Base-by-base conservation (phyloP, 1,140 invertebrate species). In the Wiebesia pumilae region DNA sequence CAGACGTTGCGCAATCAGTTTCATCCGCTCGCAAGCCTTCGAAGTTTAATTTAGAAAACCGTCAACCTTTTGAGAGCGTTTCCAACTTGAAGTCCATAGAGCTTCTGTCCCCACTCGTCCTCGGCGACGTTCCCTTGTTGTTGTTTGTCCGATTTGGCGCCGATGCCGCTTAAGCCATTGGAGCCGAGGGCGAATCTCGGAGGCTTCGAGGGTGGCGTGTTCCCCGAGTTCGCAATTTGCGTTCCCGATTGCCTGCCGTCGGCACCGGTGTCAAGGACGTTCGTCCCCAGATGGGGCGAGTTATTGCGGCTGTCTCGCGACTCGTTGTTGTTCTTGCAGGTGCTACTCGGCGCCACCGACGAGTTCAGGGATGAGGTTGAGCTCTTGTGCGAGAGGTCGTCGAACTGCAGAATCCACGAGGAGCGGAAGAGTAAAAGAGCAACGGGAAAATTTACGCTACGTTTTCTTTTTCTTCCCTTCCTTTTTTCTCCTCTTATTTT, bases 381-480 rank as follows among this genome's bases (percentile, higher is more conserved):
- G 91, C 97, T 97, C 93, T 97, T 97, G 90, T 98, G 97, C 19
- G 97, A 98, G 62, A 98, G 93, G 92, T 97, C 97, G 92, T 98
- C 97, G 93, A 98, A 97, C 92, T 96, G 87, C 58, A n/a, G 93
- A 94, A 81, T 75, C 7, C 21, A 75, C 38, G 24, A 27, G 4
- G 58, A 62, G 10, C 24, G 24, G 14, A 62, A 62, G 58, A 62
- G 27, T 10, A 24, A 24, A 62, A 27, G 58, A 62, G 58, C 24
- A 62, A 62, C 24, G 24, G 24, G 24, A 62, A 62, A 62, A 24
- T 62, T 62, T 62, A 3, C 24, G 51, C 51, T 21, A 54, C 51
- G 51, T 54, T 54, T 54, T 21, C 19, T 54, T 54, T 54, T 54
- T 54, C 6, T 47, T 14, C 14, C 43, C 14, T 14, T 47, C 58